Base-by-base conservation (phyloP, 2,113 vertebrate genomes). In the Menidia beryllina region DNA sequence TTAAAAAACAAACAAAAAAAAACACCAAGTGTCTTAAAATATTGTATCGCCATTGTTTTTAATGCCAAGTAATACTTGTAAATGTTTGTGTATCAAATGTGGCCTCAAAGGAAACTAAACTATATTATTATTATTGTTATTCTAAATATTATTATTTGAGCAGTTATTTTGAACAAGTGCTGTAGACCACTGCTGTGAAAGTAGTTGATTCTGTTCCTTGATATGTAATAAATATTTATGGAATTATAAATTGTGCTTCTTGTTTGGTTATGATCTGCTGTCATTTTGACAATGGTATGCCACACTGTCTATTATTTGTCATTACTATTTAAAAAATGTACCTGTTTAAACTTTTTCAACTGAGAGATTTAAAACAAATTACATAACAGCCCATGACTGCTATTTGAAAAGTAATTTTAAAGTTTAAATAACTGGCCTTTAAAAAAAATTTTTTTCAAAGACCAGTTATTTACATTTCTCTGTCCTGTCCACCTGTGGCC, bases 1-100 rank as follows among this genome's bases (percentile, higher is more conserved):
- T 82, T 71, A 90, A 91, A 91, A 93, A 54, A 27, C 13, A 17
- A 53, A 27, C 7, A 54, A 36, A 53, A 53, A 26, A 93, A 93
- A 94, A 94, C 95, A 96, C 95, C 94, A 95, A 95, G 93, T 95
- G 95, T 96, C 95, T 95, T 96, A 96, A 96, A 91, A 92, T 93
- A 95, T 94, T 94, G 94, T 95, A 93, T 93, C 83, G 92, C 93
- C 94, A 95, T 95, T 80, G 94, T 95, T 96, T 95, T 94, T 95
- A 94, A 94, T 93, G 94, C 95, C 94, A 94, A 94, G 94, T 95
- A 94, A 90, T 90, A 94, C 93, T 93, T 94, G 94, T 95, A 94
- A 93, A 94, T 92, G 93, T 93, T 93, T 93, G 94, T 95, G 94
- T 94, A 94, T 94, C 92, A 94, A 91, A 90, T 94, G 94, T 95